Evolutionary conservation across 1,140 invertebrate species (phyloP), one percentile per base, ranked within the genome.

Genomic region (Drosophila setifemur): DNA sequence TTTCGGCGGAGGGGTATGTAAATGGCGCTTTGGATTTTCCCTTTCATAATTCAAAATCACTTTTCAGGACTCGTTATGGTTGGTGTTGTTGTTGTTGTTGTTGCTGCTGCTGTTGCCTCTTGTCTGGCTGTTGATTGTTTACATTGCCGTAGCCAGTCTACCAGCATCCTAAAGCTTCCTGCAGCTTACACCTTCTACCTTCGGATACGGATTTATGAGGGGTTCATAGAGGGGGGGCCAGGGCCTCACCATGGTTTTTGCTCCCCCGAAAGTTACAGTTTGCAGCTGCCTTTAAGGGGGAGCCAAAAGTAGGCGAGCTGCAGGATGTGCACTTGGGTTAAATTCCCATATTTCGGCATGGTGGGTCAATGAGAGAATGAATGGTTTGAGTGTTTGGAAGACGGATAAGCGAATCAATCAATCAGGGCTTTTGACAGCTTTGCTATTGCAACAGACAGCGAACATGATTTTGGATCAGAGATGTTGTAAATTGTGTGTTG

Each of bases 11-110:
- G 29, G 2, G 40, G 35, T 25, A 69, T 73, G 68, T 73, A 74
- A 67, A 69, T 60, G 75, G 55, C 60, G 47, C 43, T 54, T 73
- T 73, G 53, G 48, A 60, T 81, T 82, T 82, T 48, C 76, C 61
- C 60, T 73, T 87, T 73, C 76, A 87, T 87, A 85, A 85, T 87
- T 87, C 76, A 85, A 85, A 85, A 87, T 85, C 75, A 76, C 72
- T 82, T 87, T 82, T 68, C 75, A 75, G 43, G 54, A 28, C 66
- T 47, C 47, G 52, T 60, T 69, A 48, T 39, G 39, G 33, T 37
- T 72, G 43, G 48, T 57, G 40, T 47, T 67, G 63, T 14, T 79
- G 29, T 23, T 31, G 29, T 11, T 26, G 43, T 35, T 60, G 25
- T 25, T 52, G 12, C 40, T 35, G 7, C 28, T 35, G 11, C 14